Conservation (phyloP, 2,888 invertebrate species). For the Schizotus pectinicornis region DNA sequence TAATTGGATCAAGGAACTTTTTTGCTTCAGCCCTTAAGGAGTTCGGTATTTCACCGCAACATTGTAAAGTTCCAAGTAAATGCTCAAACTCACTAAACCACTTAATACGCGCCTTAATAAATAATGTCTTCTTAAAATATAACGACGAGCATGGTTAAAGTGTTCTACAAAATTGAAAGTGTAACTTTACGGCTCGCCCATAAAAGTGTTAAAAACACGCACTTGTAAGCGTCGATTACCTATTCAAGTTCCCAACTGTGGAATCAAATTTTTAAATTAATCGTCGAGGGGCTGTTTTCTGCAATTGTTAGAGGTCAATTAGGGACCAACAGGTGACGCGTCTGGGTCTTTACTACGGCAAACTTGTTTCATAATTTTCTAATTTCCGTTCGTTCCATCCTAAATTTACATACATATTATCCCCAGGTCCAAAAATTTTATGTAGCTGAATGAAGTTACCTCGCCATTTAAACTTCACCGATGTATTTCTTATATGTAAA, state of each 20-base stretch:
- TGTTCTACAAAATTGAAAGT: constrained; percentile 46
- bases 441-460: constrained; percentile 28
- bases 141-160: constrained; percentile 23
- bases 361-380: constrained; percentile 39
- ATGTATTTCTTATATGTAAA: constrained; percentile 27
- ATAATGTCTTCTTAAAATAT: constrained; percentile 37
- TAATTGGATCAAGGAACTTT: no score
- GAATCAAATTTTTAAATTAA: neutral
- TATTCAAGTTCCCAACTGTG: neutral
- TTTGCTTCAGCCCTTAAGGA: no score
- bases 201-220: constrained; percentile 33
- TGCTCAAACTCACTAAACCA: constrained; percentile 41
- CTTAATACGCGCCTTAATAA: constrained; percentile 48
- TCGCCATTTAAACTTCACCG: constrained; percentile 14
- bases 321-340: constrained; percentile 36
- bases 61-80: constrained; percentile 40
- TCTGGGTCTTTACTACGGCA: constrained; percentile 21
- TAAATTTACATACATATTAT: constrained; percentile 47
- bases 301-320: constrained; percentile 7
- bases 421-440: constrained; percentile 39
- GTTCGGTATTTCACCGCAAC: constrained; percentile 19
- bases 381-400: constrained; percentile 39
- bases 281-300: no score
- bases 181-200: constrained; percentile 44
- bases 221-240: no score